A percentile compares a stretch with the other conserved stretches of the same genome.
These are phyloP conservation scores for Rhingia campestris DNA, from an alignment of 2,888 invertebrate species.

Conservation along the genomic window DNA sequence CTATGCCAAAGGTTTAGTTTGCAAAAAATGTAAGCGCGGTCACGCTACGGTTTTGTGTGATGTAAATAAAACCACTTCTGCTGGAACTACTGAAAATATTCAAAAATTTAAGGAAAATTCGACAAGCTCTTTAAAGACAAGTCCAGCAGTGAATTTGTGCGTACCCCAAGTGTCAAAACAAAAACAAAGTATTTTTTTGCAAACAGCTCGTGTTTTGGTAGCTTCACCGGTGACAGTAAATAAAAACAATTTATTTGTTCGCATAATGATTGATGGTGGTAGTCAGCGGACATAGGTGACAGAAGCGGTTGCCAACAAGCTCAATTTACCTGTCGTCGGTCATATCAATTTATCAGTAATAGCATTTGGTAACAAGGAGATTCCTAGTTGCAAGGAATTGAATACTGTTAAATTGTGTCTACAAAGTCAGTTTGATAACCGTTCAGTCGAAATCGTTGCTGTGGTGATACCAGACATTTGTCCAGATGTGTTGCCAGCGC, in stretches of 20 bases:
- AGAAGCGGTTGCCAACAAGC: constrained; percentile 15
- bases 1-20: too few relatives aligned
- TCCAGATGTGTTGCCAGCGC: not conserved
- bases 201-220: constrained; percentile 11
- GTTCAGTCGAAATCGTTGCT: not conserved
- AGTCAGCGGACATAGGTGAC: constrained; percentile 13
- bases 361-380: too few relatives aligned
- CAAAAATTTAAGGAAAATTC: too few relatives aligned
- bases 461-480: not conserved
- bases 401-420: not conserved
- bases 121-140: too few relatives aligned
- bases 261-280: constrained; percentile 25
- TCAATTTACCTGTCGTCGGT: constrained; percentile 5
- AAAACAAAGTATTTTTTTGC: not conserved
- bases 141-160: too few relatives aligned
- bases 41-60: too few relatives aligned
- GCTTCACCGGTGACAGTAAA: not conserved
- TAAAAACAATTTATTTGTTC: constrained; percentile 1
- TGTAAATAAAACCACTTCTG: too few relatives aligned
- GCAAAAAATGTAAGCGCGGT: too few relatives aligned
- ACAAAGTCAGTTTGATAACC: constrained; percentile 4
- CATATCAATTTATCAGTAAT: constrained; percentile 1
- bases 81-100: too few relatives aligned
- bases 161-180: not conserved
- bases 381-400: constrained; percentile 3